Base-by-base conservation (phyloP, 1,140 invertebrate species). In the Dryas iulia region DNA sequence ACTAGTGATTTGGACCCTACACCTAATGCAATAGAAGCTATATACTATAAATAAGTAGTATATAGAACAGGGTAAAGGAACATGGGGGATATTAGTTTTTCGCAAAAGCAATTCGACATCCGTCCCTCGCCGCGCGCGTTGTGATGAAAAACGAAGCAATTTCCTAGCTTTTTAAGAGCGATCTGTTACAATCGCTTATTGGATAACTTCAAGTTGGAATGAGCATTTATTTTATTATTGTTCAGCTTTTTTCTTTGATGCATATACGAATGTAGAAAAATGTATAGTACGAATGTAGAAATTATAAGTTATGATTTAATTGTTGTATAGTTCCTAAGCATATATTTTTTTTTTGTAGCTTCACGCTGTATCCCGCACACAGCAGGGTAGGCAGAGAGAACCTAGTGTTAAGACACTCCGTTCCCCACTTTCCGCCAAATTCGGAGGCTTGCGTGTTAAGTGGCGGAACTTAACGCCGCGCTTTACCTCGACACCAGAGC, bases 71-170 rank as follows among this genome's bases (percentile, higher is more conserved):
- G 76, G 83, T 73, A 78, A 81, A 83, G 78, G 80, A 81, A 86
- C 73, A 82, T 86, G 86, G 86, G 82, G 85, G 83, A 82, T 85
- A 85, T 89, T 89, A 89, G 84, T 86, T 89, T 87, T 87, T 89
- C 84, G 78, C 78, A 77, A 76, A 78, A 77, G 78, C 83, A 78
- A 79, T 78, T 76, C 73, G 59, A 81, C 74, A 78, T 82, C 84
- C 81, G 83, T 73, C 74, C 77, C 78, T 72, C 61, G 73, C 73
- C 73, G 77, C 76, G 84, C 83, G 86, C 84, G 84, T 86, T 83
- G 81, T 86, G 69, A 82, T 82, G 82, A 82, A 89, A 87, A 87
- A 87, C 77, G 78, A 87, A 79, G 65, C 83, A 80, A 89, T 89
- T 85, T 88, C 84, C 82, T 73, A 74, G 73, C 62, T 7, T 66